These are phyloP conservation scores for Brachymystax lenok DNA, from an alignment of 2,797 vertebrate species.

Conservation along the genomic window DNA sequence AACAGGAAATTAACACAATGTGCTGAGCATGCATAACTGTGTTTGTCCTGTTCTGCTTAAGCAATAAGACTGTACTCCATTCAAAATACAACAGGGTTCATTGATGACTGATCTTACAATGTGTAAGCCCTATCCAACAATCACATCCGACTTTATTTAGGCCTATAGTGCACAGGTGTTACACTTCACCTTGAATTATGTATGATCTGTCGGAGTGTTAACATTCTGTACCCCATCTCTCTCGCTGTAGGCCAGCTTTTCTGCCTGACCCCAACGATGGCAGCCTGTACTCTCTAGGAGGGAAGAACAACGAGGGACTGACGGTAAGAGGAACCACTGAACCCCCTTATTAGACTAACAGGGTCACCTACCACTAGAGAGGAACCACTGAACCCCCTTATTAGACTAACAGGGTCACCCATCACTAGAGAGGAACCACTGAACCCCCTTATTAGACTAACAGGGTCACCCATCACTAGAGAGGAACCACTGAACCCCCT, in stretches of 20 bases:
- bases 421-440: no score
- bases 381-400: no score
- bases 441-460: no score
- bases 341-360: constrained; percentile 25
- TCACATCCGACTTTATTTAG: background rate
- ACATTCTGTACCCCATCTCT: background rate
- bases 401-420: no score
- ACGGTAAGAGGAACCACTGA: constrained; percentile 79
- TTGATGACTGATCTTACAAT: background rate
- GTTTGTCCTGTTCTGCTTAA: constrained; percentile 15
- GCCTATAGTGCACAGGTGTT: background rate
- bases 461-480: no score
- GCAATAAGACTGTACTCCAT: background rate
- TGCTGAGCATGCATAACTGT: constrained; percentile 30
- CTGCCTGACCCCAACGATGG: constrained; percentile 97
- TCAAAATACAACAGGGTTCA: background rate
- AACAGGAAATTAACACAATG: constrained; percentile 29
- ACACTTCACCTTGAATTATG: background rate
- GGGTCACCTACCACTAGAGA: constrained; percentile 12
- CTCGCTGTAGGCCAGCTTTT: constrained; percentile 86
- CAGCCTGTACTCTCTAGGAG: constrained; percentile 93
- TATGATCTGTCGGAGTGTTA: background rate
- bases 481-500: no score
- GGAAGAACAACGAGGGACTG: constrained; percentile 93
- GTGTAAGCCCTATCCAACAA: background rate